phyloP scores from a whole-genome alignment of 2,113 vertebrate genomes.

The Butorides virescens region DNA sequence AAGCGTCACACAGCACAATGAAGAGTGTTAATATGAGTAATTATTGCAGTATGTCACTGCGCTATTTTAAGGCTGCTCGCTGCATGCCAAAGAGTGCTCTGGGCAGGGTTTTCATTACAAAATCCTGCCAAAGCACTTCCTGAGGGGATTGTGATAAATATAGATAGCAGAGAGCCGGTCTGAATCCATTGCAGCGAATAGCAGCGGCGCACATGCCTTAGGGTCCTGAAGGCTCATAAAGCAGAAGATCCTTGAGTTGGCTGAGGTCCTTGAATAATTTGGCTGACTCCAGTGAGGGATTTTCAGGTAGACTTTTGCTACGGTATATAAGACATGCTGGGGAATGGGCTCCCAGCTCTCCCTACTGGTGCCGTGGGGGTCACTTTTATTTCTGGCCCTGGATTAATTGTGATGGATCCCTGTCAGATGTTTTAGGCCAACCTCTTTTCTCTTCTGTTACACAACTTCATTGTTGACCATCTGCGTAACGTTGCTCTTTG shows the following conservation, averaged over 20 bases:
- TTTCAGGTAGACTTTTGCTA: constrained; percentile 59
- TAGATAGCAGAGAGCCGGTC: constrained; percentile 58
- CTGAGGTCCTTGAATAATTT: constrained; percentile 38
- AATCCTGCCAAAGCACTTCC: constrained; percentile 70
- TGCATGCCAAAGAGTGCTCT: constrained; percentile 63
- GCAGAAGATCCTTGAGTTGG: constrained; percentile 49
- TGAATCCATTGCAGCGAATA: constrained; percentile 25
- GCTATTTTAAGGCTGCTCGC: constrained; percentile 67
- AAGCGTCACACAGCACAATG: constrained; percentile 36
- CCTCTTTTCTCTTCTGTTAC: not conserved
- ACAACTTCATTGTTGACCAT: not conserved
- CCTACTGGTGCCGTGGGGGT: not conserved
- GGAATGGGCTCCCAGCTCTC: not conserved
- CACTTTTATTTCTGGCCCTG: constrained; percentile 29
- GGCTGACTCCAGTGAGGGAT: constrained; percentile 31
- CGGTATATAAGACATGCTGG: not conserved
- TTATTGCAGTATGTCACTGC: constrained; percentile 65
- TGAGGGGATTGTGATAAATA: constrained; percentile 67
- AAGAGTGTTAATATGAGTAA: constrained; percentile 68
- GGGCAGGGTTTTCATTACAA: constrained; percentile 69
- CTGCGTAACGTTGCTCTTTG: constrained; percentile 2
- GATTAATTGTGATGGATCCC: not conserved
- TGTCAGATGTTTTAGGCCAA: not conserved
- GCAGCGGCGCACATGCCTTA: constrained; percentile 24
- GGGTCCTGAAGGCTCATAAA: constrained; percentile 56